These are phyloP conservation scores for Vicugna pacos DNA, from an alignment of 2,113 vertebrate species.

Conservation along the genomic window DNA sequence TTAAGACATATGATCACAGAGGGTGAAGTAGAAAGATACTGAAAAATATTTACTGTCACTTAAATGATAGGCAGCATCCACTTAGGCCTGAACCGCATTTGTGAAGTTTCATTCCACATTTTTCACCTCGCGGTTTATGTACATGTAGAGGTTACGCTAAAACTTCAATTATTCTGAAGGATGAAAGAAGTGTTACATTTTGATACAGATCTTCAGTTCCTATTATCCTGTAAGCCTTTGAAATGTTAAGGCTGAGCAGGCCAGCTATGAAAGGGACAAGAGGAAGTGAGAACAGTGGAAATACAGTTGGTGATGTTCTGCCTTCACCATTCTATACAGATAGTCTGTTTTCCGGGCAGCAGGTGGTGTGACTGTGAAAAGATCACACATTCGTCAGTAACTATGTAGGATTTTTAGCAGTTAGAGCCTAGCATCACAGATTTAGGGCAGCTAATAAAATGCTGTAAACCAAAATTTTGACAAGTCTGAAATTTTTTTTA, in stretches of 20 bases:
- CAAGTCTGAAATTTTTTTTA: slow-evolving; percentile 23
- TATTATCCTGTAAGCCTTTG: slow-evolving; percentile 60
- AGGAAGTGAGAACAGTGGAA: slow-evolving; percentile 61
- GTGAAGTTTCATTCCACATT: slow-evolving; percentile 44
- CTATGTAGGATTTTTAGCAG: slow-evolving; percentile 80
- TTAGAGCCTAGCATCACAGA: slow-evolving; percentile 77
- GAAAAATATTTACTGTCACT: not conserved
- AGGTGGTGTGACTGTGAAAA: slow-evolving; percentile 82
- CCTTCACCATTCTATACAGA: slow-evolving; percentile 59
- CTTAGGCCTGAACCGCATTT: not conserved
- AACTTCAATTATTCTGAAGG: slow-evolving; percentile 26
- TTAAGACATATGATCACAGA: not conserved
- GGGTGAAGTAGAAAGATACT: not conserved
- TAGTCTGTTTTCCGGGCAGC: slow-evolving; percentile 78
- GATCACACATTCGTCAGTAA: slow-evolving; percentile 84
- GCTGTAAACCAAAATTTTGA: slow-evolving; percentile 67
- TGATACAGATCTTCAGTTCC: slow-evolving; percentile 57
- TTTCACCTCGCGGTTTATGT: not conserved
- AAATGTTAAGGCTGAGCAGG: slow-evolving; percentile 71
- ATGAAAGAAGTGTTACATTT: slow-evolving; percentile 59
- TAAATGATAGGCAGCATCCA: not conserved
- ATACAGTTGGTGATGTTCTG: slow-evolving; percentile 70
- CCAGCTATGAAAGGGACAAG: slow-evolving; percentile 60
- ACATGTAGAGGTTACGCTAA: not conserved
- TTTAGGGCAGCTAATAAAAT: slow-evolving; percentile 85